These are phyloP conservation scores for Misgurnus mizolepis DNA, from an alignment of 2,113 vertebrate species.

Conservation along the genomic window DNA sequence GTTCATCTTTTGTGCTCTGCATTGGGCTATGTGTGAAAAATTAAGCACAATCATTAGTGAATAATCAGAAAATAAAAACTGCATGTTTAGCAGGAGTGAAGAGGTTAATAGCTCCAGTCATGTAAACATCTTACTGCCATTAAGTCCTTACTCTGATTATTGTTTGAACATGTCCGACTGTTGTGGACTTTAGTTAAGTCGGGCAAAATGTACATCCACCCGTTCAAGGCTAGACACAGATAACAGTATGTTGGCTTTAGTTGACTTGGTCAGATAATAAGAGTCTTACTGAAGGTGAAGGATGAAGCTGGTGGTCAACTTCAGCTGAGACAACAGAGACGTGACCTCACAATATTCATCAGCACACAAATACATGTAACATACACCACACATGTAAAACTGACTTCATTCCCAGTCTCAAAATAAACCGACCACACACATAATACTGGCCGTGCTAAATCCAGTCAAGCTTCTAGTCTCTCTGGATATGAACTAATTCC, in stretches of 20 bases:
- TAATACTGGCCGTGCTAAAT: slow-evolving; percentile 34
- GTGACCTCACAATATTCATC: slow-evolving; percentile 14
- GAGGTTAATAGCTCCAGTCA: too few relatives aligned
- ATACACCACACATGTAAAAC: slow-evolving; percentile 56
- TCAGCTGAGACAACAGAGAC: slow-evolving; percentile 46
- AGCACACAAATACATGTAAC: slow-evolving; percentile 13
- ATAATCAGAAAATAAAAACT: too few relatives aligned
- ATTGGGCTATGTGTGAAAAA: too few relatives aligned
- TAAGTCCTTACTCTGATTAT: background rate
- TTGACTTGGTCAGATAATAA: slow-evolving; percentile 64
- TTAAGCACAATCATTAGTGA: too few relatives aligned
- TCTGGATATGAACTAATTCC: background rate
- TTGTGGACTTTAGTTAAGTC: slow-evolving; percentile 7
- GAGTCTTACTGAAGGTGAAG: slow-evolving; percentile 66
- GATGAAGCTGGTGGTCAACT: slow-evolving; percentile 50
- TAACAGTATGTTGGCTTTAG: slow-evolving; percentile 46
- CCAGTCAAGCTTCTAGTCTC: background rate
- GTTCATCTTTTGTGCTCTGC: too few relatives aligned
- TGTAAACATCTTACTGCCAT: too few relatives aligned
- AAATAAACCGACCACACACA: slow-evolving; percentile 47
- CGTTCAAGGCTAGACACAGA: slow-evolving; percentile 43
- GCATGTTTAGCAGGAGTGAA: too few relatives aligned
- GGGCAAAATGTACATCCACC: slow-evolving; percentile 6
- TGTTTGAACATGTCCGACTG: background rate
- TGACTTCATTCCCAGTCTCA: slow-evolving; percentile 15